phyloP scores from a whole-genome alignment of 2,797 vertebrate species.

The Sylvia borin region DNA sequence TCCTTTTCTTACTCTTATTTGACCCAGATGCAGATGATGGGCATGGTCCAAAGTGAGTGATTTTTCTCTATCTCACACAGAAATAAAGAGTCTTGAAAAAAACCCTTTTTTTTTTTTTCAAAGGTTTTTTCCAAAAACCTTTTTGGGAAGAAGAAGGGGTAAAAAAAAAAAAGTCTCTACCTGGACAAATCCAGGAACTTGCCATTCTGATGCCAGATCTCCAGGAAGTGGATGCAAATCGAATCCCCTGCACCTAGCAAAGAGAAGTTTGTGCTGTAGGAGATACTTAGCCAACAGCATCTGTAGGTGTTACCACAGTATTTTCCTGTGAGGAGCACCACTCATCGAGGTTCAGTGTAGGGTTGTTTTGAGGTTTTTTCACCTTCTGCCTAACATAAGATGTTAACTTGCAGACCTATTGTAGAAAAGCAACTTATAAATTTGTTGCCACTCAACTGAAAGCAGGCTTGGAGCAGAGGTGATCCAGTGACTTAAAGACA shows the following conservation, averaged over 20 bases:
- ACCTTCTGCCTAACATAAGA: neutral
- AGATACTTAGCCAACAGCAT: neutral
- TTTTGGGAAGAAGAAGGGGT: neutral
- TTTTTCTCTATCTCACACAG: neutral
- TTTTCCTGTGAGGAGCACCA: neutral
- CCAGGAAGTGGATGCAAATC: neutral
- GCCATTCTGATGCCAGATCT: neutral
- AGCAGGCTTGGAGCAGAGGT: neutral
- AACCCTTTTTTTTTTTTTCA: too few species aligned
- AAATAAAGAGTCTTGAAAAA: neutral
- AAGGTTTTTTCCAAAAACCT: too few species aligned
- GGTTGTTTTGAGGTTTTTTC: accelerated
- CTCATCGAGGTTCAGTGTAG: accelerated
- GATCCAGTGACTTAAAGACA: neutral
- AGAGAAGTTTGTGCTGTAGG: neutral
- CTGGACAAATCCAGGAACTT: neutral
- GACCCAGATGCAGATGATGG: neutral
- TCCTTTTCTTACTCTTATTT: neutral
- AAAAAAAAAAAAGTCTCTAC: neutral
- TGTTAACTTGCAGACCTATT: neutral
- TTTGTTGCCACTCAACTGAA: neutral
- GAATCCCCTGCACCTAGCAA: neutral
- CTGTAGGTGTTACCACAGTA: accelerated
- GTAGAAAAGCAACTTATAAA: neutral
- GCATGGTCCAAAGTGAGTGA: neutral